Base-by-base conservation (phyloP, 2,113 vertebrate species). In the Cyanoderma ruficeps region DNA sequence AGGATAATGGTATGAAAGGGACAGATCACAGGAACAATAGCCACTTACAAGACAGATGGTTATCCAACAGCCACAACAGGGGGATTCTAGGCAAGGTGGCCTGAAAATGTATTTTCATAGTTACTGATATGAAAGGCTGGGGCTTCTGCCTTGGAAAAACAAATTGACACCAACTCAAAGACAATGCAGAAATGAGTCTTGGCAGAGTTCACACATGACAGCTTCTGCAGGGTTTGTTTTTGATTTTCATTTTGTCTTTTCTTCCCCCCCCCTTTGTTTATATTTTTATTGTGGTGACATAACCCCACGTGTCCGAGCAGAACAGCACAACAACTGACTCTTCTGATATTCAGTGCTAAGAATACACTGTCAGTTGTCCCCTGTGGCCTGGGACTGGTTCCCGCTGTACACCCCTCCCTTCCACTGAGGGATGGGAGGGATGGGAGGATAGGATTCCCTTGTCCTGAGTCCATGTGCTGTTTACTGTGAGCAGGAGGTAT, bases 21-120 rank as follows among this genome's bases (percentile, higher is more conserved):
- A 68, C 47, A 50, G 75, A 92, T 94, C 76, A 87, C 77, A 85
- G 78, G 53, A 87, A 96, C 81, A 96, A 79, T 89, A 93, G 42
- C 63, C 85, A 91, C 83, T 89, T 92, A 46, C 7, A 76, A 89
- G 72, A 77, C 80, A 88, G 67, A 60, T 89, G 77, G 74, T 94
- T 96, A 93, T 93, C 82, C 94, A 85, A 71, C 72, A 92, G 89
- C 33, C 86, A 57, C 39, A 35, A 49, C 13, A 5, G 25, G 21
- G 63, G 22, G n/a, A 64, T 47, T 90, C 77, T 18, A 70, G 80
- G 76, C 87, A 95, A 96, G 85, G 86, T 84, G 83, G 83, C 69
- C 95, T 83, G 64, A 78, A 96, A 93, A 69, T 71, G 18, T 75
- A 41, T 82, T 87, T 96, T 84, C 42, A 30, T 80, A 69, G 79